phyloP scores from a whole-genome alignment of 2,888 invertebrate species.

The Drosophila anomelani region DNA sequence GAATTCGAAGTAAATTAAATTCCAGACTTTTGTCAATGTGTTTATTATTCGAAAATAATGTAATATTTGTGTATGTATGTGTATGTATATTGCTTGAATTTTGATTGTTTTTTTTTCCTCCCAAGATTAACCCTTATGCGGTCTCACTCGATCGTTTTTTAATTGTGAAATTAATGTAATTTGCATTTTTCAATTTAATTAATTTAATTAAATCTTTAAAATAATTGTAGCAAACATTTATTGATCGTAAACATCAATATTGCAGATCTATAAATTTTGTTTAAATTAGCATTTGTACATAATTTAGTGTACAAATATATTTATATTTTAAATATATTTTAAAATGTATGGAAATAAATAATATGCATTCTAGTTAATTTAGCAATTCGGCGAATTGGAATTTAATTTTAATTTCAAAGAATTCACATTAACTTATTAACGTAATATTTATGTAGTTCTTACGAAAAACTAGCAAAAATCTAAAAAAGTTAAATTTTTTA shows the following conservation, averaged over 20 bases:
- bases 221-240: too few species aligned
- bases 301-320: background rate
- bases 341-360: background rate
- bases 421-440: background rate
- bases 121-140: background rate
- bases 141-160: background rate
- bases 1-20: background rate
- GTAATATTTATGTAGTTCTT: background rate
- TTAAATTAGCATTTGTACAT: background rate
- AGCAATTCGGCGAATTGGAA: background rate
- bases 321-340: too few species aligned
- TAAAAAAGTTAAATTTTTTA: background rate
- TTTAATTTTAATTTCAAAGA: background rate
- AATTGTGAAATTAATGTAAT: background rate
- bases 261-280: background rate
- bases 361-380: background rate
- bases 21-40: background rate
- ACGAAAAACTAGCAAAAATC: background rate
- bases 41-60: background rate
- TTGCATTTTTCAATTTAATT: background rate
- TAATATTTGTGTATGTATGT: background rate
- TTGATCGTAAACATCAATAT: background rate
- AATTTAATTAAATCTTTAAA: background rate
- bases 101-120: background rate
- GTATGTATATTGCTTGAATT: background rate